Base-by-base conservation (phyloP, 2,797 vertebrate genomes). In the Chrosomus eos region DNA sequence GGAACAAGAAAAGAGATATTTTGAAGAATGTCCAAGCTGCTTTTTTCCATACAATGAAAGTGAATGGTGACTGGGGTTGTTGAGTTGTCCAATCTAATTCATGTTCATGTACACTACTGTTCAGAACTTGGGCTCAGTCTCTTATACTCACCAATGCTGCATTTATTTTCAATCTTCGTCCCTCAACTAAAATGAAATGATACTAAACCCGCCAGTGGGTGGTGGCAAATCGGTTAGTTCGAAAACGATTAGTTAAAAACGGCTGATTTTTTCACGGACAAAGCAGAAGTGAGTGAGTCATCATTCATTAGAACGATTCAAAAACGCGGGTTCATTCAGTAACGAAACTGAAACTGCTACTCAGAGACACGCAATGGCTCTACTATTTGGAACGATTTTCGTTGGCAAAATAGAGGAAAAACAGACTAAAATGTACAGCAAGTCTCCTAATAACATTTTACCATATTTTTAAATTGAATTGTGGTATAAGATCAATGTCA, bases 11-110 rank as follows among this genome's bases (percentile, higher is more conserved):
- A 58, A 76, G 0, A 77, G 53, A 23, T 40, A 26, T 26, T 60
- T 60, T 77, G 21, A 58, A 76, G 33, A 76, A 76, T 21, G 36
- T 28, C 36, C 16, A 7, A 62, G 75, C 75, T 77, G 55, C 55
- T 19, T 55, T 79, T 64, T 64, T 43, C 18, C n/a, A 64, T 31
- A 43, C 16, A 78, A 18, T 76, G 21, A 58, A 21, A 28, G 7
- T 11, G 2, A 77, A 70, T 48, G 45, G 45, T 26, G 5, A n/a
- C 33, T 6, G 55, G 55, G 23, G 4, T 26, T 13, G 55, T 60
- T 26, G 55, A 26, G 58, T 60, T 60, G 1, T 26, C 58, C 10
- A 60, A 60, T 60, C n/a, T 60, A n/a, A 26, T 60, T 60, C 9
- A 60, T 60, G 4, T 60, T 60, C n/a, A 14, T 60, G n/a, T 26